These are phyloP conservation scores for Cyphomyrus discorhynchus DNA, from an alignment of 2,113 vertebrate species.

Conservation along the genomic window DNA sequence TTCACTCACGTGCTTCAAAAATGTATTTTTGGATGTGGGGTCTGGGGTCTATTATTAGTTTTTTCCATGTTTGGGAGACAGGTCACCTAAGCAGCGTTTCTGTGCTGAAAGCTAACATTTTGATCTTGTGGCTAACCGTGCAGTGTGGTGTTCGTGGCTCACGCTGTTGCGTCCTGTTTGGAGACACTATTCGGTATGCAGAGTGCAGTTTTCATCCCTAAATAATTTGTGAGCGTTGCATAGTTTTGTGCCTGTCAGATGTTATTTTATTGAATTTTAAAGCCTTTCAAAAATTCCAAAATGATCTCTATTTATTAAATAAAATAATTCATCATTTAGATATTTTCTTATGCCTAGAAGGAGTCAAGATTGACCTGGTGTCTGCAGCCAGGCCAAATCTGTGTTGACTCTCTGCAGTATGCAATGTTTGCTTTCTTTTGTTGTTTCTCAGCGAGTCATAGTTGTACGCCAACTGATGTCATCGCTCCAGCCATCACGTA, in stretches of 20 bases:
- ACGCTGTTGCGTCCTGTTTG: not conserved
- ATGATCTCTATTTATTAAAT: not conserved
- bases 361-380: not conserved
- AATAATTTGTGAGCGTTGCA: not conserved
- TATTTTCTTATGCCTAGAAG: not conserved
- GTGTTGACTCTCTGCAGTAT: not conserved
- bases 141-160: not conserved
- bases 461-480: not conserved
- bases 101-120: not conserved
- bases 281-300: not conserved
- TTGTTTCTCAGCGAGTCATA: not conserved
- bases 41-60: conserved; percentile 2
- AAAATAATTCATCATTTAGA: no score
- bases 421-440: not conserved
- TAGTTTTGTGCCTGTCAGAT: not conserved
- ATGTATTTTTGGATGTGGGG: not conserved
- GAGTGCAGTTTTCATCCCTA: not conserved
- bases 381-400: not conserved
- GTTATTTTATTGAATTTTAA: not conserved
- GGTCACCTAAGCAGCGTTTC: not conserved
- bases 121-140: not conserved
- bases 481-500: not conserved
- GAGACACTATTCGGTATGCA: not conserved
- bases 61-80: not conserved
- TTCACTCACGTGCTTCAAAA: not conserved